Percentiles rank a stretch among this genome's conserved stretches.
Evolutionary conservation across 1,140 invertebrate genomes (phyloP).

Genomic region (Dolichoris vasculosae): DNA sequence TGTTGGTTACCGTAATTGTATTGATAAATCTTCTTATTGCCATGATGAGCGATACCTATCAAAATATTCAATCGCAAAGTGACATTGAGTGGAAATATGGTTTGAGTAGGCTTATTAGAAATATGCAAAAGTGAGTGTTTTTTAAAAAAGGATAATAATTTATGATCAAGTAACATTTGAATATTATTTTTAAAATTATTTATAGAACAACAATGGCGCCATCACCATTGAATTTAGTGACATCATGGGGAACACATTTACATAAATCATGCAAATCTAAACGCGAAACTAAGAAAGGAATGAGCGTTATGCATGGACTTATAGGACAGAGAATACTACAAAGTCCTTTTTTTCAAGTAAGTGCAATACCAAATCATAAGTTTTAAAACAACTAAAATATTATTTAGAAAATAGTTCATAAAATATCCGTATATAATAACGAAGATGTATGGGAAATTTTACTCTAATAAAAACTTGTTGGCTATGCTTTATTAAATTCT

Average conservation of each 20-base stretch:
- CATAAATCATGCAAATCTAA: constrained; percentile 73
- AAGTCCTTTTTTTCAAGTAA: constrained; percentile 59
- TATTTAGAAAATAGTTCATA: too few species aligned
- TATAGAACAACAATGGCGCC: constrained; percentile 93
- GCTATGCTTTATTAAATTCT: too few species aligned
- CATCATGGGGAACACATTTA: constrained; percentile 90
- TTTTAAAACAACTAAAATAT: neutral
- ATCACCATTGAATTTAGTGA: constrained; percentile 96
- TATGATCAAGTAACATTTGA: neutral
- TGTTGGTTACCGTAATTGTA: constrained; percentile 98
- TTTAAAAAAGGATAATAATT: constrained; percentile 10
- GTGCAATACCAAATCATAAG: neutral
- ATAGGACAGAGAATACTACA: constrained; percentile 56
- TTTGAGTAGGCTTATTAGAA: constrained; percentile 97
- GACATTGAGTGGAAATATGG: constrained; percentile 99
- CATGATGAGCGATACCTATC: constrained; percentile 99
- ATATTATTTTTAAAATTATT: constrained; percentile 2
- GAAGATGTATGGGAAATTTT: too few species aligned
- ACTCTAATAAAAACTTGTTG: too few species aligned
- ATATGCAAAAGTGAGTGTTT: constrained; percentile 86
- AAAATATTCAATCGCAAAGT: constrained; percentile 98
- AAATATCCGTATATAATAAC: too few species aligned
- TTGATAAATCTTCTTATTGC: constrained; percentile 99
- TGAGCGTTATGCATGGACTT: constrained; percentile 63
- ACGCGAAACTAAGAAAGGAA: constrained; percentile 53